These are phyloP conservation scores for Urocyon cinereoargenteus DNA, from an alignment of 2,797 vertebrate genomes.

Conservation along the genomic window DNA sequence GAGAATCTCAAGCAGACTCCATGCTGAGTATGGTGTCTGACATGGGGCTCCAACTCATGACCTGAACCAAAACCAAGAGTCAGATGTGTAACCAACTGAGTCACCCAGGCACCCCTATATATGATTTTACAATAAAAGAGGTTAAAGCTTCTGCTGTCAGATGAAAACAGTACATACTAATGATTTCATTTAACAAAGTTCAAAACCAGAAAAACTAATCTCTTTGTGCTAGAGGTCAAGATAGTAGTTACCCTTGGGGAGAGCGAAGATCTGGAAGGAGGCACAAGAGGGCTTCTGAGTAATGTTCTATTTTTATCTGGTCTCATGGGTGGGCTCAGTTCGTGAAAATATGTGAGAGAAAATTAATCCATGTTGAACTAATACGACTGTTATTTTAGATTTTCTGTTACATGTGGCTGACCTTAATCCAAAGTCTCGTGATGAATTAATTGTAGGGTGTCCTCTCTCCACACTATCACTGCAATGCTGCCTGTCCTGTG, in stretches of 20 bases:
- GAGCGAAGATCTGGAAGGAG: background rate
- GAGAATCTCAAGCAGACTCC: background rate
- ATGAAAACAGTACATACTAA: background rate
- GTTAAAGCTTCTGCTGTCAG: background rate
- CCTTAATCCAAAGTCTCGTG: background rate
- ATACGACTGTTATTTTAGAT: background rate
- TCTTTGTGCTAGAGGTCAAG: background rate
- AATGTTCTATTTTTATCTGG: background rate
- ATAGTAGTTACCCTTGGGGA: background rate
- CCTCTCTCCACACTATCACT: background rate
- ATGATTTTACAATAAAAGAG: background rate
- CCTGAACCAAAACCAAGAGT: background rate
- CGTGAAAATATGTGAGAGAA: conserved; percentile 13
- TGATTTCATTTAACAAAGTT: conserved; percentile 4
- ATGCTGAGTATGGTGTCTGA: background rate
- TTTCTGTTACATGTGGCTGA: background rate
- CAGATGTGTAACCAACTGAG: background rate
- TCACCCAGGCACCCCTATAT: background rate
- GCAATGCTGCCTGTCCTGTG: background rate
- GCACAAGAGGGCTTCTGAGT: background rate
- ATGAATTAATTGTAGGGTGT: background rate
- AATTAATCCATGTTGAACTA: background rate
- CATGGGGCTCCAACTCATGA: background rate
- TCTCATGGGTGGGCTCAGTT: background rate
- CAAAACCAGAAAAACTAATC: background rate